Base-by-base conservation (phyloP, 2,797 vertebrate genomes). In the Pygocentrus nattereri region DNA sequence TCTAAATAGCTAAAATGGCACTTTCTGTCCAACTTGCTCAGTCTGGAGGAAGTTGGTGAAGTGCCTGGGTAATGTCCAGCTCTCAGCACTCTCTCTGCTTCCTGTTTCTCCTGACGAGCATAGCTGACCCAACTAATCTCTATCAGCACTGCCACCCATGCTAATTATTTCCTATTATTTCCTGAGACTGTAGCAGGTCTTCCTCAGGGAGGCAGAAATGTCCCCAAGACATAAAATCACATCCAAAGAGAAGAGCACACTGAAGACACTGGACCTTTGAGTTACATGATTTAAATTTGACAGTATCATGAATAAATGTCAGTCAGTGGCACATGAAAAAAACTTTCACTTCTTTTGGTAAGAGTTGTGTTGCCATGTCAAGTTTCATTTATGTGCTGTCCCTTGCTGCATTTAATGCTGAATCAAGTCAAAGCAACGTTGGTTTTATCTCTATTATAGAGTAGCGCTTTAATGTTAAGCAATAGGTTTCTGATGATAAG, bases 161-260 rank as follows among this genome's bases (percentile, higher is more conserved):
- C 56, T 86, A 85, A 88, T 87, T 62, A 87, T 81, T 89, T 85
- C 84, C 88, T 85, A 87, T 84, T 79, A 82, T 86, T 90, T 90
- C 88, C 88, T 89, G 76, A 83, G 77, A 54, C 70, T 13, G 25
- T 59, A 64, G 41, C 38, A 7, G 47, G 44, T 81, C 81, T 58
- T 78, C 72, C 56, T 74, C 56, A 16, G 23, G 41, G 65, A 80
- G 65, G 52, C 44, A 47, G 11, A 13, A 76, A 38, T 34, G 12
- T 52, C 49, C 70, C 7, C 21, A 13, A 12, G 16, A 30, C 65
- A 70, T 47, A 68, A 80, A 77, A 74, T 74, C 75, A 72, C 38
- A 56, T 23, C 41, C 62, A 44, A 11, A 62, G 10, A 58, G 21
- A 21, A 7, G 5, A 50, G 49, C 16, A 6, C 50, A 54, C 18